Evolutionary conservation across 2,888 invertebrate species (phyloP), one percentile per base, ranked within the genome.

Genomic region (Acleris cristana): DNA sequence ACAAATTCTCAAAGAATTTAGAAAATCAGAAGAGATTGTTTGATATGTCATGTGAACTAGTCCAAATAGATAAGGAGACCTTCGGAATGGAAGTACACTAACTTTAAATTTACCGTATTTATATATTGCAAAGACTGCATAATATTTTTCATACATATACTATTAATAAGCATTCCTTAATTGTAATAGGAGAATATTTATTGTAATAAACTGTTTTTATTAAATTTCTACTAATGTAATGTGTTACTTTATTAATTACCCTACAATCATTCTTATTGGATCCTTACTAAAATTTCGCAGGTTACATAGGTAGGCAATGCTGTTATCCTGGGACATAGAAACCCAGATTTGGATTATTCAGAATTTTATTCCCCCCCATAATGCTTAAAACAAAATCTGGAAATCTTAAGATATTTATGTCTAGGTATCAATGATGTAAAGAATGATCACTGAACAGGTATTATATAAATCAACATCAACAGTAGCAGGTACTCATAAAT

Each of bases 11-110:
- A 3, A 93, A 94, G 70, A 92, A 95, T 77, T 76, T 85, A 45
- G 87, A 92, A 3, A 79, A 94, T 62, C 96, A 96, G 84, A 94
- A 95, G 76, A 93, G 93, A 80, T 86, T 97, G 48, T 96, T 96
- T 86, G 89, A 95, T 65, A 87, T 95, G 69, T 96, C 96, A 51
- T 95, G 95, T 77, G 86, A 94, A 51, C 83, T 96, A 79, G 82
- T 95, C 14, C 88, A 81, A 18, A 74, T 92, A 70, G 79, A 89
- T 44, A 65, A 70, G 34, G 76, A 80, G 1, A 78, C 78, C 49
- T 92, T 82, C 81, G 91, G 90, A 21, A 79, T 76, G 74, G 70
- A 40, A 64, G 40, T 52, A 49, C 44, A 34, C 45, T 34, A 34
- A 23, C n/a, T 19, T 21, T 5, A 23, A 21, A 16, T 1, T 21